Base-by-base conservation (phyloP, 2,113 vertebrate species). In the Spheniscus mendiculus region DNA sequence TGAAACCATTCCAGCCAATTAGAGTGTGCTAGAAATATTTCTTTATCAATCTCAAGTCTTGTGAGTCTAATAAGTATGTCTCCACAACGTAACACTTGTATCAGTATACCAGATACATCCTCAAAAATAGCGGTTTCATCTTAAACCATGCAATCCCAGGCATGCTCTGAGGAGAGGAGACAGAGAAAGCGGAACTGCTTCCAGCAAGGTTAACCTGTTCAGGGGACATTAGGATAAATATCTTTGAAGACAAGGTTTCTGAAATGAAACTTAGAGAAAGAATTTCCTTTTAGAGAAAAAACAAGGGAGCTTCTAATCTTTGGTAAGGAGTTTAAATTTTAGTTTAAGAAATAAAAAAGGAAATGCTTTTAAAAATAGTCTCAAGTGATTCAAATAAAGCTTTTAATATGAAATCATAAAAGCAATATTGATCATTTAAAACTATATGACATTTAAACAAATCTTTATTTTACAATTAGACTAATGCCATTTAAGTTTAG, bases 391-490 rank as follows among this genome's bases (percentile, higher is more conserved):
- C 11, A 40, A 44, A 70, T 34, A 77, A 71, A 30, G n/a, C 25
- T 69, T 87, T 86, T 32, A 42, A 73, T 15, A 29, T 30, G 10
- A 78, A 92, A 80, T 21, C 30, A 65, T 47, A 50, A 74, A 56
- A 80, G 2, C 11, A 86, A 36, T 69, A 72, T 17, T 45, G 53
- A 84, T 45, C 1, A 86, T 49, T 72, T 80, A 10, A 90, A 89
- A 77, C 30, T 18, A 23, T 1, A 11, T 2, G 22, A 61, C 36
- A 71, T 74, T 45, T 78, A 67, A 81, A 58, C 15, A 59, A 29
- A 62, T 77, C 94, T 98, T 97, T 97, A 90, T 91, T 96, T 95
- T 93, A 93, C 89, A 90, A 73, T 95, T 85, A 83, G 27, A n/a
- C 59, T 70, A 94, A 92, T 58, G 74, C 56, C 50, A 92, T 58